Percentiles rank a stretch among this genome's conserved stretches.
These are phyloP conservation scores for Anniella stebbinsi DNA, from an alignment of 2,797 vertebrate genomes.

Conservation along the genomic window DNA sequence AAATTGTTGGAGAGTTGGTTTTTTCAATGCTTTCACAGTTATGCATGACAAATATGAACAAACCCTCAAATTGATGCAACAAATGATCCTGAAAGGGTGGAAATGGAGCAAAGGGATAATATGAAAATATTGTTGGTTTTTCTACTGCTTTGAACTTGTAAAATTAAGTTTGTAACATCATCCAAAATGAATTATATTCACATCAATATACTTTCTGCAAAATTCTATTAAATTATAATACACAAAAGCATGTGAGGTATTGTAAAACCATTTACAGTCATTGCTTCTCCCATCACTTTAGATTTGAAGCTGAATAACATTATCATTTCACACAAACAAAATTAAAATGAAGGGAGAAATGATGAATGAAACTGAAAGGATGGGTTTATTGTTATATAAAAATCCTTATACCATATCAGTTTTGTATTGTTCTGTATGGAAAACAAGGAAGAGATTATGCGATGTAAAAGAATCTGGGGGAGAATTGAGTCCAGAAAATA, in stretches of 20 bases:
- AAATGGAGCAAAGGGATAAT: neutral
- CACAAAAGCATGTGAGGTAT: neutral
- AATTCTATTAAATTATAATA: neutral
- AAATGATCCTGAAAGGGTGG: neutral
- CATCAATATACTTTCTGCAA: neutral
- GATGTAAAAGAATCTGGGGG: neutral
- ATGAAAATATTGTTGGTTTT: neutral
- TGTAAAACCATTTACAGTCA: constrained; percentile 53
- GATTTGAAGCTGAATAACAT: neutral
- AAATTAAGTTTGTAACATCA: neutral
- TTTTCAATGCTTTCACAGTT: neutral
- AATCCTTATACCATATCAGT: neutral
- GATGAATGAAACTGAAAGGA: neutral
- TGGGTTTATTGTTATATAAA: neutral
- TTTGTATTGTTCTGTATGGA: neutral
- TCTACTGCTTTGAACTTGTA: neutral
- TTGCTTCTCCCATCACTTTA: neutral
- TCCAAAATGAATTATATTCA: neutral
- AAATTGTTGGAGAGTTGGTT: neutral
- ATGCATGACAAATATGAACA: neutral
- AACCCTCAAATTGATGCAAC: neutral
- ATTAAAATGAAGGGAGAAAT: neutral
- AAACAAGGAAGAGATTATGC: neutral
- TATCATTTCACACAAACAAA: constrained; percentile 4
- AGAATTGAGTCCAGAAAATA: constrained; percentile 9